Base-by-base conservation (phyloP, 2,888 invertebrate species). In the Philereme vetulata region DNA sequence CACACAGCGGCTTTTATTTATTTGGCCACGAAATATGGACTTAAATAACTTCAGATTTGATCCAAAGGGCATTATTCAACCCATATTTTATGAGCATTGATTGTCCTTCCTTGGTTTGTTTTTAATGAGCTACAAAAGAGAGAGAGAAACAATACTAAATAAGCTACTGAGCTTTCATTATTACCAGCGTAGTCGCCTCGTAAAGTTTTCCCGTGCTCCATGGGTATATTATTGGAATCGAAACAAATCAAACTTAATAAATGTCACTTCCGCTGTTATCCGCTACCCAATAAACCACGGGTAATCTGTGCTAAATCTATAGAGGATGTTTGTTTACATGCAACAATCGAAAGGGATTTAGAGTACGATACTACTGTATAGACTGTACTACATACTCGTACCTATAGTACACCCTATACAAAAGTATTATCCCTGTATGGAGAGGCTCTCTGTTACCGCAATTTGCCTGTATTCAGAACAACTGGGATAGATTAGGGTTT, bases 301-400 rank as follows among this genome's bases (percentile, higher is more conserved):
- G 50, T 57, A 51, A 60, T 56, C 62, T 48, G 53, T 11, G 40
- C 52, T 61, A 56, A 49, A 62, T 65, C 64, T 62, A 62, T 56
- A 61, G 4, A 51, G 40, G 44, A 47, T 64, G 67, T 62, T 64
- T 52, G 67, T 62, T 64, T 52, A 65, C 62, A 55, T 60, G 53
- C 60, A 65, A 58, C 65, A 57, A 58, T 62, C 60, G 51, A 33
- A 44, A 36, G 35, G 60, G 55, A 52, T 65, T 60, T 44, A 46
- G 51, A 50, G 43, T 38, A 10, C n/a, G 7, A 38, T 4, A 33
- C 53, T 36, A 35, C 35, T 51, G 33, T 59, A 53, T 6, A 40
- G 21, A 2, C 21, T 21, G 21, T 4, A 35, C 34, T 11, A 5
- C 51, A 51, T 21, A n/a, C n/a, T n/a, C n/a, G n/a, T n/a, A 52